These are phyloP conservation scores for Chymomyza fuscimana DNA, from an alignment of 2,888 invertebrate genomes.

Conservation along the genomic window DNA sequence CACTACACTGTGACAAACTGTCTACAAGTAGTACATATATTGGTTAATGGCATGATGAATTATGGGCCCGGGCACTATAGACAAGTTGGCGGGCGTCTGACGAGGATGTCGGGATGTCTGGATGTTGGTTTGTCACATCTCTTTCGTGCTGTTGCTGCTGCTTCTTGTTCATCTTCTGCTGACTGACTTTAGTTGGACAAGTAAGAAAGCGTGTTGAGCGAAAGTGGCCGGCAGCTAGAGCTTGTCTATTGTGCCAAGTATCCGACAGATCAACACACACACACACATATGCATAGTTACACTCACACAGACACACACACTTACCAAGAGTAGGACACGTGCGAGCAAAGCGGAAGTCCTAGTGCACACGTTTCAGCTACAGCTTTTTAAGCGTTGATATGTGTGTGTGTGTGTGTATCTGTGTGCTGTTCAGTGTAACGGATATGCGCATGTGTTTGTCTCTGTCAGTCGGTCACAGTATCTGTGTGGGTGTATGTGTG, in stretches of 20 bases:
- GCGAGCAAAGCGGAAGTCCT: constrained; percentile 46
- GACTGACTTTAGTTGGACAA: background rate
- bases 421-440: constrained; percentile 24
- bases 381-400: constrained; percentile 48
- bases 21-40: constrained; percentile 4
- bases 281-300: background rate
- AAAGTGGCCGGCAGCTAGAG: background rate
- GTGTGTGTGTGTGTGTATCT: constrained; percentile 18
- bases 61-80: background rate
- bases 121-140: background rate
- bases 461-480: constrained; percentile 34
- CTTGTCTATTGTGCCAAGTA: constrained; percentile 51
- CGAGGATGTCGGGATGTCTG: background rate
- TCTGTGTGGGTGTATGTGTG: background rate
- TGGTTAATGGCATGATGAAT: constrained; percentile 10
- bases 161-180: background rate
- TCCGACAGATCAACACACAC: constrained; percentile 29
- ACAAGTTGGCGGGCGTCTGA: background rate
- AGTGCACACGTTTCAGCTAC: constrained; percentile 50
- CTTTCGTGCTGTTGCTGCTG: background rate
- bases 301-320: background rate
- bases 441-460: constrained; percentile 35
- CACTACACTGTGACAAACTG: background rate
- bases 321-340: constrained; percentile 27
- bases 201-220: background rate